A percentile compares a stretch with the other conserved stretches of the same genome.
These are phyloP conservation scores for Pseudochirops corinnae DNA, from an alignment of 2,797 vertebrate genomes.

Conservation along the genomic window DNA sequence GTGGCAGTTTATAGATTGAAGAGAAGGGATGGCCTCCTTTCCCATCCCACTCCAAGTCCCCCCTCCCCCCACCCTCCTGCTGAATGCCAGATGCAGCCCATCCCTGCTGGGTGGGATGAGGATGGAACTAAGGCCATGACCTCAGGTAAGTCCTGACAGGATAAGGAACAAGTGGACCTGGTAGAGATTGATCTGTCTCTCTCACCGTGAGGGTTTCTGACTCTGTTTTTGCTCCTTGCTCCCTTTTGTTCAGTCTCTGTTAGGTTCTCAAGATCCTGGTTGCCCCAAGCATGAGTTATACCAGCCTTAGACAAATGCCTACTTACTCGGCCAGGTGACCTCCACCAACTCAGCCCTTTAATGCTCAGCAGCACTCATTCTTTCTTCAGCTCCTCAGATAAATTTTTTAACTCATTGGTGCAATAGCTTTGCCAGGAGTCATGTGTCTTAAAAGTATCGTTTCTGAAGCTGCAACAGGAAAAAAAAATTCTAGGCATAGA, in stretches of 20 bases:
- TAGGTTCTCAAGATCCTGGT: constrained; percentile 40
- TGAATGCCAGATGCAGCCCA: constrained; percentile 23
- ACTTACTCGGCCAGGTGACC: neutral
- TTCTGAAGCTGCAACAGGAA: neutral
- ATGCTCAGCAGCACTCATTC: neutral
- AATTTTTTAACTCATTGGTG: neutral
- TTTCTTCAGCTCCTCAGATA: neutral
- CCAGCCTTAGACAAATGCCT: neutral
- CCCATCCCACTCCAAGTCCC: constrained; percentile 36
- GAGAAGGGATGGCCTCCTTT: constrained; percentile 62
- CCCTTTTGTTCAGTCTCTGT: neutral
- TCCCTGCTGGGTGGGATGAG: too few relatives aligned
- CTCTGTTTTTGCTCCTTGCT: neutral
- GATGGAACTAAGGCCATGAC: constrained; percentile 43
- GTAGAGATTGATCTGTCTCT: neutral
- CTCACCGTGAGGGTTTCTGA: neutral
- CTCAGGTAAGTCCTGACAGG: constrained; percentile 52
- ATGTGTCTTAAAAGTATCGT: neutral
- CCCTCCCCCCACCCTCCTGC: neutral
- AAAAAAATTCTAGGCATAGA: neutral
- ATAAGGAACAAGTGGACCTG: neutral
- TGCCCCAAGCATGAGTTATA: neutral
- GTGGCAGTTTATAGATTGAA: constrained; percentile 57
- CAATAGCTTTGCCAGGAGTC: neutral
- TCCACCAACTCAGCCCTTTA: neutral